phyloP scores from a whole-genome alignment of 2,888 invertebrate genomes.

The Drosophila yooni region DNA sequence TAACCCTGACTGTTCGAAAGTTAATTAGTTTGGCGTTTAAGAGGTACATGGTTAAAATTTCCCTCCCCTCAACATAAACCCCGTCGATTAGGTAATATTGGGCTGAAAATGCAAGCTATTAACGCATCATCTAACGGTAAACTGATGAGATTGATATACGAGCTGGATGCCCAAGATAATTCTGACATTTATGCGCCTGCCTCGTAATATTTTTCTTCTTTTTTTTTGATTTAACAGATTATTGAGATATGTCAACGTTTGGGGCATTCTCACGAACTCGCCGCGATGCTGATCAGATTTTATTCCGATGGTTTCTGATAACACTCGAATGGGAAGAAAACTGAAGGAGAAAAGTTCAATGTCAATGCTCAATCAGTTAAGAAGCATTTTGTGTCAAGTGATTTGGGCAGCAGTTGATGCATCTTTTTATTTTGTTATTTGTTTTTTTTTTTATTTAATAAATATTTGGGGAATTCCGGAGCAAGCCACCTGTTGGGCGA shows the following conservation, averaged over 20 bases:
- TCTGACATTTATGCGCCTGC: constrained; percentile 37
- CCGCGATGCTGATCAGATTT: constrained; percentile 32
- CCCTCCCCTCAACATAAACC: neutral
- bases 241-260: constrained; percentile 56
- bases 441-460: neutral
- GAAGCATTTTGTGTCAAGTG: constrained; percentile 60
- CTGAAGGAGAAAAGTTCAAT: constrained; percentile 60
- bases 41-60: constrained; percentile 15
- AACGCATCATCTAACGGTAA: constrained; percentile 74
- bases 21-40: constrained; percentile 62
- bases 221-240: constrained; percentile 45
- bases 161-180: constrained; percentile 35
- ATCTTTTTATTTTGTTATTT: constrained; percentile 18
- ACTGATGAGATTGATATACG: constrained; percentile 68
- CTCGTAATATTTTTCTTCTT: neutral
- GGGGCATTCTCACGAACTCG: constrained; percentile 42
- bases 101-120: constrained; percentile 45
- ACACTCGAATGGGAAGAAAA: constrained; percentile 29
- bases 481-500: constrained; percentile 69
- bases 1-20: constrained; percentile 28
- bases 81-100: constrained; percentile 58
- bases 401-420: constrained; percentile 48
- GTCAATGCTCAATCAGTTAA: constrained; percentile 70
- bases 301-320: constrained; percentile 40
- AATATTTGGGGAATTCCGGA: constrained; percentile 30